Percentiles rank a stretch among this genome's conserved stretches.
Evolutionary conservation across 2,888 invertebrate genomes (phyloP).

Genomic region (Athripsodes cinereus): DNA sequence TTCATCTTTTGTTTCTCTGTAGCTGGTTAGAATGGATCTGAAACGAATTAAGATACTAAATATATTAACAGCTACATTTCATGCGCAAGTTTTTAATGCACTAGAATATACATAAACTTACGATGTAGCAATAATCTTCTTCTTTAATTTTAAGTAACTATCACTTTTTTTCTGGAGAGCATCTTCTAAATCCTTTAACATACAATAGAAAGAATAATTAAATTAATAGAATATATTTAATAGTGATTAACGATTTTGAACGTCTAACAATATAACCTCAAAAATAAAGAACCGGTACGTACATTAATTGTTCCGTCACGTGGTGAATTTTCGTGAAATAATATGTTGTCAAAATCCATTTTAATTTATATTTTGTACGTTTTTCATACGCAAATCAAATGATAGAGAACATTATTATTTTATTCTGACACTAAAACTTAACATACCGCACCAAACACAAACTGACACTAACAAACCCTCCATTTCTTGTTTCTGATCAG

Average conservation of each 20-base stretch:
- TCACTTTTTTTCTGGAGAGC: constrained; percentile 29
- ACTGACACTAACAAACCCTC: too few species aligned
- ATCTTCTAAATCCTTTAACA: constrained; percentile 12
- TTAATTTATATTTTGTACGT: not conserved
- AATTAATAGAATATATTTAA: constrained; percentile 1
- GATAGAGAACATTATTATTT: not conserved
- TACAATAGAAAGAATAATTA: constrained; percentile 5
- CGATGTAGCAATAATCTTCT: constrained; percentile 36
- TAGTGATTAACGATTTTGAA: constrained; percentile 1
- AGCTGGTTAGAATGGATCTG: constrained; percentile 36
- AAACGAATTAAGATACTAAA: not conserved
- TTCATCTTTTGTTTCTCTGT: not conserved
- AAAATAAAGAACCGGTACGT: not conserved
- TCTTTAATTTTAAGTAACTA: constrained; percentile 33
- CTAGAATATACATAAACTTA: constrained; percentile 33
- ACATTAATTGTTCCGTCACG: not conserved
- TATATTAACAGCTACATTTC: not conserved
- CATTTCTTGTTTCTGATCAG: too few species aligned
- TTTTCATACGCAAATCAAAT: not conserved
- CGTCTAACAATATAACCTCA: constrained; percentile 4
- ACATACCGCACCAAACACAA: too few species aligned
- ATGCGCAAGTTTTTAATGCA: too few species aligned
- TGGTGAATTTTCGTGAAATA: not conserved
- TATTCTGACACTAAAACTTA: too few species aligned
- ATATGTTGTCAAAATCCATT: not conserved